Base-by-base conservation (phyloP, 2,113 vertebrate species). In the Cheilinus undulatus region DNA sequence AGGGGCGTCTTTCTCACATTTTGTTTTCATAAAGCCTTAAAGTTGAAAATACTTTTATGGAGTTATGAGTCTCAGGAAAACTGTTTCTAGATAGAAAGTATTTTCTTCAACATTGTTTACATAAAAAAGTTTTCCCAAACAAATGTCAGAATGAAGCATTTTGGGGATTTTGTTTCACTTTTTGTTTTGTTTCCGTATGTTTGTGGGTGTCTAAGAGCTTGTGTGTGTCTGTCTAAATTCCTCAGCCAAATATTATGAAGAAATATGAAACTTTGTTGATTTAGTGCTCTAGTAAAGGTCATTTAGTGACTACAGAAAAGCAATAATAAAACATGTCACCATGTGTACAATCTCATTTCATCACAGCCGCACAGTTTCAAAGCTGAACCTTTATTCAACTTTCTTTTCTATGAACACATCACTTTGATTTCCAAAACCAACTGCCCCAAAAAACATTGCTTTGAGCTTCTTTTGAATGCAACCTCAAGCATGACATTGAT, bases 401-500 rank as follows among this genome's bases (percentile, higher is more conserved):
- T 38, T 32, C 17, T 58, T 32, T 54, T 59, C 53, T 28, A 51
- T 10, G 11, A 48, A 58, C 45, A 54, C 58, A 73, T 86, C 80
- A 83, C 79, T 87, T 88, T 79, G 74, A 90, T 86, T 88, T 83
- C 65, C 43, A 71, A 42, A 78, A 85, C 48, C 72, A 69, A 42
- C 56, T 68, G 69, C 58, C 70, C 61, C 78, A 34, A 68, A 76
- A 80, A 86, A 82, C 74, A 63, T 63, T 72, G 69, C 86, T 86
- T 24, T 66, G 75, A 61, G 78, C 76, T 42, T 73, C 74, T 87
- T 86, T 86, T 77, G 76, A 88, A 77, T 80, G 46, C 52, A 64
- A 84, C 70, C 56, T 70, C 62, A 64, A 83, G 77, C 78, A 58
- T 85, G 87, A 90, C 90, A 91, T 90, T 84, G 88, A 91, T 91